Percentiles rank a stretch among this genome's conserved stretches.
Evolutionary conservation across 2,797 vertebrate species (phyloP).

Genomic region (Gobio occitaniae): DNA sequence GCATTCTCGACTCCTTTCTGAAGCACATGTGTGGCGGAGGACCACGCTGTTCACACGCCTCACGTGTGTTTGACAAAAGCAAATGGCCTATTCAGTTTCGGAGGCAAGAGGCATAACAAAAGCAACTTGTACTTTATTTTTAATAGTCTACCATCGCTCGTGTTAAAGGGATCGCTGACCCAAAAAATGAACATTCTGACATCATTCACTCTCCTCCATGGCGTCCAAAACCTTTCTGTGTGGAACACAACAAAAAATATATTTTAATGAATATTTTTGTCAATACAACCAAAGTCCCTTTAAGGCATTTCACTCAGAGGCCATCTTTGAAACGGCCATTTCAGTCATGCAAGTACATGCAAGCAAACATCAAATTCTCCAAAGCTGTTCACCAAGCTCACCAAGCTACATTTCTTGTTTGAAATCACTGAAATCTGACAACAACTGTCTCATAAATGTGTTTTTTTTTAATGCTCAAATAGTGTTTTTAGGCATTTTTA

Average conservation of each 20-base stretch:
- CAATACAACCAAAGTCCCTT: not conserved
- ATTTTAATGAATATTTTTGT: not conserved
- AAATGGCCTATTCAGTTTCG: not conserved
- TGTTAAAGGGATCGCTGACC: not conserved
- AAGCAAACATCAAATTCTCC: not conserved
- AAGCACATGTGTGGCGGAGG: constrained; percentile 68
- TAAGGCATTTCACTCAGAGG: not conserved
- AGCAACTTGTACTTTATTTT: not conserved
- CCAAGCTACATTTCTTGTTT: not conserved
- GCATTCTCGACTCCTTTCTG: constrained; percentile 47
- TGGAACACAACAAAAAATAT: not conserved
- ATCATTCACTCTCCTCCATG: not conserved
- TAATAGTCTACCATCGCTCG: not conserved
- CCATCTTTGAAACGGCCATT: not conserved
- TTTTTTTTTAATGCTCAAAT: not conserved
- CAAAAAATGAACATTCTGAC: constrained; percentile 9
- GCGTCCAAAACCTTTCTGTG: not conserved
- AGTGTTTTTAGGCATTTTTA: not conserved
- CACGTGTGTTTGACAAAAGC: constrained; percentile 7
- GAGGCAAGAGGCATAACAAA: not conserved
- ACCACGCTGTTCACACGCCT: not conserved
- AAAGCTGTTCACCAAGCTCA: not conserved
- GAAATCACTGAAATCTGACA: no score
- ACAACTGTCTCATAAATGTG: not conserved
- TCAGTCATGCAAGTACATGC: not conserved